Base-by-base conservation (phyloP, 2,888 invertebrate genomes). In the Glyphotaelius pellucidus region DNA sequence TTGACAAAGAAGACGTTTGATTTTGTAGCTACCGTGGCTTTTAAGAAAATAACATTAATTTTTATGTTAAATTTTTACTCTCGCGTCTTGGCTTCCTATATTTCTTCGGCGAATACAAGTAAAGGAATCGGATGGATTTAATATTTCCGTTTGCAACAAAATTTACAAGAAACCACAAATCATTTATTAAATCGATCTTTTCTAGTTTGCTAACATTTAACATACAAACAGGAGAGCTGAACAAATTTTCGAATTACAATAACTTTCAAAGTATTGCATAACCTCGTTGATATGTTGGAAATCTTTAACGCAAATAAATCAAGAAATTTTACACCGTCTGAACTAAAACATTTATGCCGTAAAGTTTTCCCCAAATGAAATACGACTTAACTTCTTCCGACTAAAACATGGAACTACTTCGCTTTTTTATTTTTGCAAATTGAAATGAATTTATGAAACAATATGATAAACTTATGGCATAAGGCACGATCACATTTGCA, bases 291-390 rank as follows among this genome's bases (percentile, higher is more conserved):
- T 30, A 31, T 67, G 87, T 87, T 87, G 67, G 67, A 87, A 87
- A 87, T 87, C 31, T 31, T 87, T n/a, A 52, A 87, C 87, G 47
- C 31, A 52, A 87, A 87, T 87, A 87, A 87, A 87, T 87, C 87
- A 87, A 32, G 67, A 87, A 31, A 87, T 47, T 52, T 52, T 87
- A 52, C 52, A 31, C 87, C 31, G 87, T 87, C 67, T 86, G 86
- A 86, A 86, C 86, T 42, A 15, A 42, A 86, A 86, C 86, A 86
- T 86, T 86, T 47, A 67, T 31, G n/a, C 47, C 30, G 30, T 25
- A 67, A 87, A 87, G 87, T 87, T 87, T 87, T 87, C 2, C 31
- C 52, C 31, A 87, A 87, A 87, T 87, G 87, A 87, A 87, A 87
- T 87, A 87, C 11, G 87, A 47, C 31, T 47, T 52, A 87, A 87